Evolutionary conservation across 2,888 invertebrate genomes (phyloP), one percentile per base, ranked within the genome.

Genomic region (Acrobasis consociella): DNA sequence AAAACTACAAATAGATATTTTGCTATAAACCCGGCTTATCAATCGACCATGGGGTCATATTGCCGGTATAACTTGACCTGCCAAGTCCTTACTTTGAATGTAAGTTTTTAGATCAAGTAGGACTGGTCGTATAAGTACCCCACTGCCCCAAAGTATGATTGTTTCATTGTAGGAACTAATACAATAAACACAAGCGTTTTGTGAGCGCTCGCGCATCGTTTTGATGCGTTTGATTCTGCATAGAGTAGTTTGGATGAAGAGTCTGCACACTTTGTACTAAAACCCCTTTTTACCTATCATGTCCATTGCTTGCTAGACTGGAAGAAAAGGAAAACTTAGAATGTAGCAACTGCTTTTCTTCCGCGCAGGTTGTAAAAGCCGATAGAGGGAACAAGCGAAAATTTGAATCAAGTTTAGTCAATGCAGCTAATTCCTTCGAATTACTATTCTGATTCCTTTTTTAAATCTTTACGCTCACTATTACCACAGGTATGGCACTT

Each of bases 1-100:
- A 78, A 81, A 72, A 72, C 71, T 74, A 78, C 77, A 80, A 80
- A 78, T 75, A 79, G 76, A 80, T 81, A 80, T 75, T 76, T 78
- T 72, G 74, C 74, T 71, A 72, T 72, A 75, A 72, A 39, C 50
- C 65, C 69, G 66, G 76, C 77, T 79, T 76, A 78, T 79, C 71
- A 75, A 65, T 67, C 68, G 68, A 67, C 68, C 64, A 63, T 68
- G 58, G 72, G 72, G 73, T 68, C 63, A 56, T 51, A 62, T 38
- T 56, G 8, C 38, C 78, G 74, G 9, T 49, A 9, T 67, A 73
- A 60, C 1, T 60, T 66, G 75, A 71, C 17, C 72, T 62, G 13
- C 53, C 55, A 5, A 8, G 17, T 38, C 61, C 52, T 56, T n/a
- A 59, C 9, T 1, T 49, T 49, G n/a, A 38, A 17, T 49, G 13